phyloP scores from a whole-genome alignment of 2,888 invertebrate species.

The Caenorhabditis panamensis region DNA sequence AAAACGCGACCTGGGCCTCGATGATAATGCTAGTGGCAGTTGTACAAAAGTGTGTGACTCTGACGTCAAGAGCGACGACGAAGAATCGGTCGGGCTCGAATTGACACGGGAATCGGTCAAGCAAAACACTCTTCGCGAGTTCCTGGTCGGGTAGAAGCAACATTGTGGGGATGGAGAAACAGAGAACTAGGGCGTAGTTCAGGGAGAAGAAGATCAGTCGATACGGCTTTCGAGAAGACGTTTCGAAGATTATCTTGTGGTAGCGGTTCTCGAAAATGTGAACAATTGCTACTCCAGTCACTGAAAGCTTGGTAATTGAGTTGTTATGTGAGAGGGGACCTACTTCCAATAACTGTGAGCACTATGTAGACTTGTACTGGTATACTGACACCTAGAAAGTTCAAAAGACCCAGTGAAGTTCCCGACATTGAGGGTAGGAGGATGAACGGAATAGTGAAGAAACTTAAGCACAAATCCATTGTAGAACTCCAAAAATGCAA shows the following conservation, averaged over 20 bases:
- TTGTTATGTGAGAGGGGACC: background rate
- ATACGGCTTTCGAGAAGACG: background rate
- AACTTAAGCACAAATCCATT: constrained; percentile 15
- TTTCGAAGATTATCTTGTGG: constrained; percentile 17
- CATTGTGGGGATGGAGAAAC: constrained; percentile 1
- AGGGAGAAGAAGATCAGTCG: background rate
- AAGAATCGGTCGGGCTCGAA: constrained; percentile 13
- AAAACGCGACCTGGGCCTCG: constrained; percentile 8
- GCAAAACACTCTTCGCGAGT: background rate
- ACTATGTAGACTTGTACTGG: constrained; percentile 14
- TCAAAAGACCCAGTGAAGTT: constrained; percentile 7
- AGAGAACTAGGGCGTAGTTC: constrained; percentile 7
- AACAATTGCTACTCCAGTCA: constrained; percentile 15
- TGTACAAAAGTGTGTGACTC: background rate
- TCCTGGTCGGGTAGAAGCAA: constrained; percentile 8
- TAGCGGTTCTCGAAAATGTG: constrained; percentile 25
- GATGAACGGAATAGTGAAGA: constrained; percentile 2
- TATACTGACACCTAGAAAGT: background rate
- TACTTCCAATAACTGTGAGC: constrained; percentile 5
- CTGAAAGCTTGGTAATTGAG: background rate
- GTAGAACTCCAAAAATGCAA: constrained; percentile 21
- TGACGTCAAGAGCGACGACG: constrained; percentile 5
- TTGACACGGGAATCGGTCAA: constrained; percentile 1
- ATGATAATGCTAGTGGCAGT: background rate
- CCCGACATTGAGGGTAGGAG: constrained; percentile 22